phyloP scores from a whole-genome alignment of 2,888 invertebrate species.

The Dascillus cervinus region DNA sequence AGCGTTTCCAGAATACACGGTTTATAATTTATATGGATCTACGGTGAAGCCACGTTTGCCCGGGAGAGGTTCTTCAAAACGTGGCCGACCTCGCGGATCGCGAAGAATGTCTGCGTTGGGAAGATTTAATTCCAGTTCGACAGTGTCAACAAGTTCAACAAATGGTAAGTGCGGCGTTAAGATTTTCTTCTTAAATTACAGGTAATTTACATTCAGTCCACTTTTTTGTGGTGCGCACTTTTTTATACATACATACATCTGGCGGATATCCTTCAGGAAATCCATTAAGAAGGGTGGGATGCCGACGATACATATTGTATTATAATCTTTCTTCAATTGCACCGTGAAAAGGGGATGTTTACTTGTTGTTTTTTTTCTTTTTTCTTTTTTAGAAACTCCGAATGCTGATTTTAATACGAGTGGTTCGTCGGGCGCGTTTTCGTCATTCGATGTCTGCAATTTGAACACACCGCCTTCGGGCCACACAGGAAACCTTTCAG shows the following conservation, averaged over 20 bases:
- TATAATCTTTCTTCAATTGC: neutral
- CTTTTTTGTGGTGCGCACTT: neutral
- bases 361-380: neutral
- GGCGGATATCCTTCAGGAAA: conserved; percentile 30
- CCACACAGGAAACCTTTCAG: conserved; percentile 19
- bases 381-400: neutral
- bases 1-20: conserved; percentile 31
- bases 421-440: no score
- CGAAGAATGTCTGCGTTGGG: conserved; percentile 50
- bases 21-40: conserved; percentile 36
- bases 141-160: neutral
- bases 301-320: neutral
- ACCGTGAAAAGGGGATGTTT: no score
- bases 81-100: conserved; percentile 69
- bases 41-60: conserved; percentile 42
- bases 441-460: no score
- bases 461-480: conserved; percentile 3
- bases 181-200: neutral
- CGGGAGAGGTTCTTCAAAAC: conserved; percentile 53
- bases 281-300: conserved; percentile 21
- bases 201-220: neutral
- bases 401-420: neutral
- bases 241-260: conserved; percentile 17
- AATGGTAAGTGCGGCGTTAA: conserved; percentile 1
- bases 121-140: conserved; percentile 23